phyloP scores from a whole-genome alignment of 2,888 invertebrate genomes.

The Homarus gammarus region DNA sequence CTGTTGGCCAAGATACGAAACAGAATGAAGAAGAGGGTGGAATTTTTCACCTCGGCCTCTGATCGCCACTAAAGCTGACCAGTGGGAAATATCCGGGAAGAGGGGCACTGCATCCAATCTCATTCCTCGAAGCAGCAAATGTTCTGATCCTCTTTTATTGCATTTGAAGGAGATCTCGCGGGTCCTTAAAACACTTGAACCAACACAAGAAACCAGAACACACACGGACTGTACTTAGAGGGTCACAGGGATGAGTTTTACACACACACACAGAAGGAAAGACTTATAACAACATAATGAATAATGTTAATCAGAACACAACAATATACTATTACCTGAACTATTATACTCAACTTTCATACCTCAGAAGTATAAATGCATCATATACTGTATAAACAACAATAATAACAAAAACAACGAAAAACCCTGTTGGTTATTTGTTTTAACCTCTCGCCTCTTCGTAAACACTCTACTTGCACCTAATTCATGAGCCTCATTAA shows the following conservation, averaged over 20 bases:
- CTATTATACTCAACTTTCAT: no score
- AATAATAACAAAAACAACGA: no score
- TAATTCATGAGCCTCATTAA: not conserved
- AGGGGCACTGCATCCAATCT: conserved; percentile 69
- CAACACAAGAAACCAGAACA: conserved; percentile 16
- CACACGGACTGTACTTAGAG: not conserved
- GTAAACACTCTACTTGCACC: not conserved
- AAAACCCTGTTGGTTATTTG: no score
- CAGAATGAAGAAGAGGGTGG: conserved; percentile 55
- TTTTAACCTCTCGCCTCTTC: no score
- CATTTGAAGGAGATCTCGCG: conserved; percentile 67
- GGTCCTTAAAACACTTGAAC: conserved; percentile 37
- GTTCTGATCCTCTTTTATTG: conserved; percentile 64
- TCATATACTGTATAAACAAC: no score
- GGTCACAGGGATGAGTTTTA: not conserved
- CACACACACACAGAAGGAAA: not conserved
- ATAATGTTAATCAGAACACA: no score
- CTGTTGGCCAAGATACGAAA: conserved; percentile 22
- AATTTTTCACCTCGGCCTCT: conserved; percentile 59
- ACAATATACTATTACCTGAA: no score
- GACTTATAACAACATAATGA: no score
- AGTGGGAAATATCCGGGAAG: conserved; percentile 65
- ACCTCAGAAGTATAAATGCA: no score
- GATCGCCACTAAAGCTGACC: conserved; percentile 67
- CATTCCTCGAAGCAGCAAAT: conserved; percentile 66